phyloP scores from a whole-genome alignment of 2,113 vertebrate species.

The Microcebus ravelobensis region DNA sequence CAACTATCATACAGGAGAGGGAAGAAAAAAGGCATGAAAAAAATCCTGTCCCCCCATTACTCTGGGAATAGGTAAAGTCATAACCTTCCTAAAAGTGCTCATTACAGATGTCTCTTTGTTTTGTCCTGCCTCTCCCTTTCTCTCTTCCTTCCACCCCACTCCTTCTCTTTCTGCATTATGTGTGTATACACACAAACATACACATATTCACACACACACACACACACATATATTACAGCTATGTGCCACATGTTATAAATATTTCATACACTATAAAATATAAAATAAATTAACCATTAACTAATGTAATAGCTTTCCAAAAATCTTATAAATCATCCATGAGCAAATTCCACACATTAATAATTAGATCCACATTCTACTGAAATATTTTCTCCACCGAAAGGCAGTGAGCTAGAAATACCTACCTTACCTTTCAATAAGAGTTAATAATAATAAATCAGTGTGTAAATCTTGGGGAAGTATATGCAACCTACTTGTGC shows the following conservation, averaged over 20 bases:
- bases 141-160: not conserved
- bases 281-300: not conserved
- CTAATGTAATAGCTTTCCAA: not conserved
- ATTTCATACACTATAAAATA: not conserved
- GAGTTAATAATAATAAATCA: not conserved
- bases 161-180: not conserved
- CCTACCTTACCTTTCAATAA: not conserved
- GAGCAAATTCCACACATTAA: not conserved
- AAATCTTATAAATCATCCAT: not conserved
- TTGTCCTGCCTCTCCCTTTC: not conserved
- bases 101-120: not conserved
- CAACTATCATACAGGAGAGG: accelerated
- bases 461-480: not conserved
- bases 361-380: not conserved
- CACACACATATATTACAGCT: not conserved
- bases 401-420: not conserved
- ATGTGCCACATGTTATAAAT: not conserved
- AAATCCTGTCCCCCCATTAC: accelerated
- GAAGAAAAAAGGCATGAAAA: accelerated
- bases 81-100: not conserved
- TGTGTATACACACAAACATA: not conserved
- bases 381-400: not conserved
- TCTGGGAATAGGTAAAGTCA: not conserved
- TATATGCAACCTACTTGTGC: not conserved
- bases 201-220: not conserved